phyloP scores from a whole-genome alignment of 2,113 vertebrate species.

The Zosterops japonicus region DNA sequence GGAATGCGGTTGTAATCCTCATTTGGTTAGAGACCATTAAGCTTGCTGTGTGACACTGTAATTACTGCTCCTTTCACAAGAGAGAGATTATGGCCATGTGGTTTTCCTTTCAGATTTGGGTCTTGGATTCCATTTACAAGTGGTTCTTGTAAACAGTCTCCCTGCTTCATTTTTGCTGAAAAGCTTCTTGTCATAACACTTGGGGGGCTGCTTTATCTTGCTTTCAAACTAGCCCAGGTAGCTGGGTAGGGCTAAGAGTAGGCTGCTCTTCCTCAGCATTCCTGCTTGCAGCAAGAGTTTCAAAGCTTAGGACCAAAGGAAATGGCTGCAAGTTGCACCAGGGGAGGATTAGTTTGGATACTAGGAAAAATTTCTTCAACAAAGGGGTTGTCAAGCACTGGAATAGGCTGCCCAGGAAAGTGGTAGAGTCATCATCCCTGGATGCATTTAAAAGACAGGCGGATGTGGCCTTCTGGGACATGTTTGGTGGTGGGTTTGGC shows the following conservation, averaged over 20 bases:
- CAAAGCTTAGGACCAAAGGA: not conserved
- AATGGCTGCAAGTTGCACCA: not conserved
- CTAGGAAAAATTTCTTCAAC: not conserved
- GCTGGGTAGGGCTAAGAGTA: not conserved
- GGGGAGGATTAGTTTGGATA: not conserved
- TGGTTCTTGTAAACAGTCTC: conserved; percentile 38
- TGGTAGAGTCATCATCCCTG: not conserved
- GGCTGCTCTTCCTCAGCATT: not conserved
- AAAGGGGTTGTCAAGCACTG: not conserved
- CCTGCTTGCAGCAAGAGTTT: not conserved
- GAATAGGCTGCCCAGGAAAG: not conserved
- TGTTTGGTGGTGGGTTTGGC: not conserved
- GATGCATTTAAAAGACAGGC: not conserved
- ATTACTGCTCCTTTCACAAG: conserved; percentile 37
- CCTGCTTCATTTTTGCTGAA: conserved; percentile 51
- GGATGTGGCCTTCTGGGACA: not conserved
- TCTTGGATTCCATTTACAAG: conserved; percentile 60
- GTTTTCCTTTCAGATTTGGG: conserved; percentile 41
- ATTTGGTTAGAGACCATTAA: conserved; percentile 15
- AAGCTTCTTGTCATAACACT: conserved; percentile 66
- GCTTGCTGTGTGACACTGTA: not conserved
- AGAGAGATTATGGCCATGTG: conserved; percentile 53
- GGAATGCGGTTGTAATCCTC: conserved; percentile 23
- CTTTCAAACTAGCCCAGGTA: conserved; percentile 3
- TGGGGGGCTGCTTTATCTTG: conserved; percentile 15